Conservation (phyloP, 2,888 invertebrate genomes). For the Drosophila subquinaria region DNA sequence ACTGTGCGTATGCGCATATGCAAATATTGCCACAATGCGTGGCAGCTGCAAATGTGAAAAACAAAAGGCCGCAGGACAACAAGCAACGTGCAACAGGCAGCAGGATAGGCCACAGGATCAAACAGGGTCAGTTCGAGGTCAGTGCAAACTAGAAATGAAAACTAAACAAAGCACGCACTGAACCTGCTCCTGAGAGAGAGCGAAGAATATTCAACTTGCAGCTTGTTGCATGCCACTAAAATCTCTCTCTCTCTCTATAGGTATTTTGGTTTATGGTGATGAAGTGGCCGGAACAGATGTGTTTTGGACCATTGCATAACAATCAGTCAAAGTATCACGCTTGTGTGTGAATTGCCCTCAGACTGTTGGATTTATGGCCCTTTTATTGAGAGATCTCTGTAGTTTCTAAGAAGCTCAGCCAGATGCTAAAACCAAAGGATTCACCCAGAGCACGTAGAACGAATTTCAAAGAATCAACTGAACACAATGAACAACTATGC, state of each 20-base stretch:
- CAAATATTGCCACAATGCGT: slow-evolving; percentile 63
- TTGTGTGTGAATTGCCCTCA: slow-evolving; percentile 61
- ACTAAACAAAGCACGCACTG: slow-evolving; percentile 58
- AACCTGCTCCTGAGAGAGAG: slow-evolving; percentile 58
- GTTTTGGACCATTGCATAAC: slow-evolving; percentile 55
- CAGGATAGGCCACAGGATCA: slow-evolving; percentile 64
- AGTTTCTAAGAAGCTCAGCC: slow-evolving; percentile 41
- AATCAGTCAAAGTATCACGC: slow-evolving; percentile 57
- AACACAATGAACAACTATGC: slow-evolving; percentile 41
- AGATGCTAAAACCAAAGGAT: slow-evolving; percentile 52
- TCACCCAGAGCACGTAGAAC: slow-evolving; percentile 48
- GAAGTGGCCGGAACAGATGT: slow-evolving; percentile 69
- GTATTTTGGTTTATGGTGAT: slow-evolving; percentile 56
- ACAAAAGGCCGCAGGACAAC: slow-evolving; percentile 43
- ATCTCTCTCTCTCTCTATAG: slow-evolving; percentile 12
- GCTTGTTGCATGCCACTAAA: slow-evolving; percentile 14
- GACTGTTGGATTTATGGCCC: slow-evolving; percentile 53
- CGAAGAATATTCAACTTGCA: slow-evolving; percentile 33
- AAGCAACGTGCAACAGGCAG: slow-evolving; percentile 53
- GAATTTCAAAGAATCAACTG: slow-evolving; percentile 33
- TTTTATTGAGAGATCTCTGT: slow-evolving; percentile 45
- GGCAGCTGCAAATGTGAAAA: slow-evolving; percentile 63
- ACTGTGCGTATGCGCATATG: slow-evolving; percentile 67
- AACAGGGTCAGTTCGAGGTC: slow-evolving; percentile 50
- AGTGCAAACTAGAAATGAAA: slow-evolving; percentile 50